phyloP scores from a whole-genome alignment of 2,888 invertebrate genomes.

The Idaea straminata region DNA sequence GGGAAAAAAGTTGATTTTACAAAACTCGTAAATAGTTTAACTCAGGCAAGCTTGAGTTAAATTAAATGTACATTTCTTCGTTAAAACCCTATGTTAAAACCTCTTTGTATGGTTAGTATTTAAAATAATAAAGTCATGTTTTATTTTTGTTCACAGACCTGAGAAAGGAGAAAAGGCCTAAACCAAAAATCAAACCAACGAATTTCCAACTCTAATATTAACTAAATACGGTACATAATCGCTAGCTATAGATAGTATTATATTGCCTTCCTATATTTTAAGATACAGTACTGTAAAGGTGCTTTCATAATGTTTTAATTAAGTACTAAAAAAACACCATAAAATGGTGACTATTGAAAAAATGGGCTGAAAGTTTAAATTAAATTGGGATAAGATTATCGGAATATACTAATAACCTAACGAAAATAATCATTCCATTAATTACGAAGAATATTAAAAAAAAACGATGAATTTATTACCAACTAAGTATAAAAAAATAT shows the following conservation, averaged over 20 bases:
- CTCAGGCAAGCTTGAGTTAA: not conserved
- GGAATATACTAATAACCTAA: not conserved
- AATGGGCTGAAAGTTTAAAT: too few species aligned
- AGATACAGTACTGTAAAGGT: slow-evolving; percentile 17
- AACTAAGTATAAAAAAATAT: not conserved
- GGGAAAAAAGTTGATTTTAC: not conserved
- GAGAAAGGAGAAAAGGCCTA: slow-evolving; percentile 18
- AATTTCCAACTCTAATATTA: slow-evolving; percentile 1
- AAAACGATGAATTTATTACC: not conserved
- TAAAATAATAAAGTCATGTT: not conserved
- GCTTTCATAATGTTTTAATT: slow-evolving; percentile 15
- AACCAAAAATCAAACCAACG: slow-evolving; percentile 2
- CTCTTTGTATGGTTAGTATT: not conserved
- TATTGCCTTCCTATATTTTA: slow-evolving; percentile 14
- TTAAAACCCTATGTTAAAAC: not conserved
- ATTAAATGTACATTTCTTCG: not conserved
- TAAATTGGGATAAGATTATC: too few species aligned
- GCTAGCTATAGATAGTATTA: slow-evolving; percentile 12
- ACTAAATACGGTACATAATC: slow-evolving; percentile 1
- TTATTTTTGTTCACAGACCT: slow-evolving; percentile 17
- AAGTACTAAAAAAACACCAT: not conserved
- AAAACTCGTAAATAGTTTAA: not conserved
- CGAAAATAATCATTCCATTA: not conserved
- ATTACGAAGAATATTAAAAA: not conserved
- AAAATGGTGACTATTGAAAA: not conserved